Conservation (phyloP, 2,888 invertebrate genomes). For the Megaustenia siamemsis region DNA sequence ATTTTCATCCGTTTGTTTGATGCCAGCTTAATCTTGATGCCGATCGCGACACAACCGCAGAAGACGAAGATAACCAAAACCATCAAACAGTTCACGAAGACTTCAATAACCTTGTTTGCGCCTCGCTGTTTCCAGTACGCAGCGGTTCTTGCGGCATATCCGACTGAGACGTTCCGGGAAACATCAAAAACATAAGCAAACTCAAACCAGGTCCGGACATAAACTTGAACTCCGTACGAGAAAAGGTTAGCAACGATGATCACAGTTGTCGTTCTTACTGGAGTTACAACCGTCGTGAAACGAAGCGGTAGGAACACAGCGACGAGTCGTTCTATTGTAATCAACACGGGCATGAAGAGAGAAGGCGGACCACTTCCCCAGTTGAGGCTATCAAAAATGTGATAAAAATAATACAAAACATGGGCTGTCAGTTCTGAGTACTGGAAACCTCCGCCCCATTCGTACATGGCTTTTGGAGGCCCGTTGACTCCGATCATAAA, state of each 20-base stretch:
- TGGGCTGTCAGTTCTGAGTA: slow-evolving; percentile 23
- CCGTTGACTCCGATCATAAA: slow-evolving; percentile 35
- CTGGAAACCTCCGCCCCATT: slow-evolving; percentile 27
- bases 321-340: slow-evolving; percentile 39
- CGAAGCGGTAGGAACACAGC: slow-evolving; percentile 46
- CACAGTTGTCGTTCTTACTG: slow-evolving; percentile 27
- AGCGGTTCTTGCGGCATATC: slow-evolving; percentile 8
- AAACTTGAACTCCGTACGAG: slow-evolving; percentile 13
- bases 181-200: slow-evolving; percentile 37
- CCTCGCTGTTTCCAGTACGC: slow-evolving; percentile 25
- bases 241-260: not conserved
- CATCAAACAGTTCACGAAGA: slow-evolving; percentile 2
- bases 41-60: slow-evolving; percentile 35
- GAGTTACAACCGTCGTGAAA: slow-evolving; percentile 30
- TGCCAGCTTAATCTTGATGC: slow-evolving; percentile 42
- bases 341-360: slow-evolving; percentile 28
- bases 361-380: slow-evolving; percentile 36
- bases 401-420: slow-evolving; percentile 35
- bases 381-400: slow-evolving; percentile 38
- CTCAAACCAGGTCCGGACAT: slow-evolving; percentile 37
- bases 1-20: slow-evolving; percentile 30
- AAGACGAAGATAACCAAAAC: slow-evolving; percentile 8
- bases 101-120: slow-evolving; percentile 7
- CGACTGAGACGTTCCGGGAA: slow-evolving; percentile 1
- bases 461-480: slow-evolving; percentile 32